phyloP scores from a whole-genome alignment of 2,888 invertebrate genomes.

The Galerucella calmariensis region DNA sequence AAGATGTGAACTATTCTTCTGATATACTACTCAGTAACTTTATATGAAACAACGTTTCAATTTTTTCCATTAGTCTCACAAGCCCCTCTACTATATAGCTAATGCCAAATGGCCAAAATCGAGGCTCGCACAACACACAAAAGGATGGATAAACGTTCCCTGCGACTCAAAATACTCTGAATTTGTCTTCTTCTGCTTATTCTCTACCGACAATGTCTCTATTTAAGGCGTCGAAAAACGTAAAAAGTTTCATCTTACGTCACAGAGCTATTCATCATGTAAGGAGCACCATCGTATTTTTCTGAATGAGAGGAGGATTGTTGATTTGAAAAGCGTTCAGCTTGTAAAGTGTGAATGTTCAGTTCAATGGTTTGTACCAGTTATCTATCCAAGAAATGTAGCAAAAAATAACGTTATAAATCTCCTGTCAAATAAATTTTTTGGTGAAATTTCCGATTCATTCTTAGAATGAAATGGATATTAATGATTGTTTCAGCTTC shows the following conservation, averaged over 20 bases:
- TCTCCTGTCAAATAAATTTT: no score
- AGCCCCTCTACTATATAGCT: not conserved
- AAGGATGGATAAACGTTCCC: slow-evolving; percentile 56
- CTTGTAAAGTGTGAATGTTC: not conserved
- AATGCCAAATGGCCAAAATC: slow-evolving; percentile 1
- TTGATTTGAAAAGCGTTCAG: not conserved
- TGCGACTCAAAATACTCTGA: slow-evolving; percentile 57
- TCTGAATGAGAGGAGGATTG: not conserved
- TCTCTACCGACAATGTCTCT: slow-evolving; percentile 5
- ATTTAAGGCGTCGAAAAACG: slow-evolving; percentile 13
- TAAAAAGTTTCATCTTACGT: slow-evolving; percentile 26
- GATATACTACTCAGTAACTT: no score
- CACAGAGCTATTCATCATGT: slow-evolving; percentile 7
- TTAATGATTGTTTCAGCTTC: no score
- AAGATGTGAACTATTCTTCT: no score
- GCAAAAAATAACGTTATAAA: no score
- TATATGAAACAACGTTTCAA: no score
- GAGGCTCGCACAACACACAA: slow-evolving; percentile 38
- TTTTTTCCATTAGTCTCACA: not conserved
- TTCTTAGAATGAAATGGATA: no score
- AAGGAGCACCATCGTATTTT: not conserved
- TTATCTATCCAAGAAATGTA: no score
- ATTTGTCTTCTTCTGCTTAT: slow-evolving; percentile 51
- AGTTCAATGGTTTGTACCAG: not conserved
- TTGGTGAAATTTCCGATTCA: no score